A percentile compares a stretch with the other conserved stretches of the same genome.
Conservation (phyloP, 2,888 invertebrate species). For the Athetis lepigone region DNA sequence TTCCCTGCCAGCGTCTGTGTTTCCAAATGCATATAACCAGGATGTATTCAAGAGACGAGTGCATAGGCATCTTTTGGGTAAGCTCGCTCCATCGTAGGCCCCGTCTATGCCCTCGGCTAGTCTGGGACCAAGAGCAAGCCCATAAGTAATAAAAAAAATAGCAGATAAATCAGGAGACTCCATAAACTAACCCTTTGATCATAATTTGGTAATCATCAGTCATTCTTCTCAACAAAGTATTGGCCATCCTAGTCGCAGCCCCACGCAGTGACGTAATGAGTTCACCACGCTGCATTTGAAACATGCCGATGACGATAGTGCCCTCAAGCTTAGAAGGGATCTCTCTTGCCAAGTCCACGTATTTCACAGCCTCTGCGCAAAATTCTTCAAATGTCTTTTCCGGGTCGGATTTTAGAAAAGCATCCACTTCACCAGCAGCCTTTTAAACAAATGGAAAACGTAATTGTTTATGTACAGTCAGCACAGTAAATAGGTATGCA, state of each 20-base stretch:
- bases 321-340: conserved; percentile 91
- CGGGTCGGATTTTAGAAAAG: conserved; percentile 92
- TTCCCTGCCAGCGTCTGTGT: too few species aligned
- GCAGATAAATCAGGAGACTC: conserved; percentile 1
- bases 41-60: too few species aligned
- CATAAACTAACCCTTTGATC: conserved; percentile 92
- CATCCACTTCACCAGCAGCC: conserved; percentile 91
- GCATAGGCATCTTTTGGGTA: too few species aligned
- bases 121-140: too few species aligned
- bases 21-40: too few species aligned
- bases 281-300: conserved; percentile 95
- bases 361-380: conserved; percentile 91
- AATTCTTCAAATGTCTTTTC: conserved; percentile 92
- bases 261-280: conserved; percentile 93
- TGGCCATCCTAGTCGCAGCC: conserved; percentile 93
- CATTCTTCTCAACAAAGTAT: conserved; percentile 93
- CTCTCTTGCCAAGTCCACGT: conserved; percentile 91
- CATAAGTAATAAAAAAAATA: too few species aligned
- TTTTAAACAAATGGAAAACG: conserved; percentile 65
- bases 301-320: conserved; percentile 95
- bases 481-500: too few species aligned
- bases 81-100: too few species aligned
- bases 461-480: too few species aligned
- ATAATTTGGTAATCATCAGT: conserved; percentile 94
- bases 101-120: too few species aligned